A percentile compares a stretch with the other conserved stretches of the same genome.
These are phyloP conservation scores for Spicauda simplicius DNA, from an alignment of 2,888 invertebrate genomes.

Conservation along the genomic window DNA sequence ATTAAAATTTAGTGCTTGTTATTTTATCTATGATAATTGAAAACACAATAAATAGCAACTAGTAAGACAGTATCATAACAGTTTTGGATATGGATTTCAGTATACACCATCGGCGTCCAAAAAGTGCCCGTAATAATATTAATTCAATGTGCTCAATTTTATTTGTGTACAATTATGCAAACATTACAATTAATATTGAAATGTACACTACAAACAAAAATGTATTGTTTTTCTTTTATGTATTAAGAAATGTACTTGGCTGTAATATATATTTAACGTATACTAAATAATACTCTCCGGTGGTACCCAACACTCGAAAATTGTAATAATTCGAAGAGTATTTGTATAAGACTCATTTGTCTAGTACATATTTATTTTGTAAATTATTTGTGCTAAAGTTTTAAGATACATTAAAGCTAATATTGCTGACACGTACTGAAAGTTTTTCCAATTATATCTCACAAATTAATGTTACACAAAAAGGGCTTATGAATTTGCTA, in stretches of 20 bases:
- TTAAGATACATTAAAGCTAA: constrained; percentile 28
- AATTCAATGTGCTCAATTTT: constrained; percentile 21
- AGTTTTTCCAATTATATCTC: constrained; percentile 23
- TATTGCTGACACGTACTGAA: constrained; percentile 28
- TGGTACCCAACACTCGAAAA: constrained; percentile 22
- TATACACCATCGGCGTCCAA: constrained; percentile 17
- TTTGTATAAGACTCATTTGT: constrained; percentile 28
- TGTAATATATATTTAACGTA: constrained; percentile 23
- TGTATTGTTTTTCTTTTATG: constrained; percentile 1
- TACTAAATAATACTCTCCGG: constrained; percentile 21
- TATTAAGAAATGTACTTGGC: constrained; percentile 21
- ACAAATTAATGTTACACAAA: constrained; percentile 31
- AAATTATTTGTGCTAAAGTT: constrained; percentile 34
- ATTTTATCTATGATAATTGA: background rate
- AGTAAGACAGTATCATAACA: constrained; percentile 2
- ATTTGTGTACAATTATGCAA: background rate
- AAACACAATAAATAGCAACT: constrained; percentile 20
- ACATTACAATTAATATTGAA: background rate
- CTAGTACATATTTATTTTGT: constrained; percentile 36
- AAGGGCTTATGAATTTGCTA: constrained; percentile 32
- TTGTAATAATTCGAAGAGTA: constrained; percentile 21
- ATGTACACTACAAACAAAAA: background rate
- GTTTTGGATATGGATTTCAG: constrained; percentile 24
- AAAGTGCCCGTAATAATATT: constrained; percentile 15
- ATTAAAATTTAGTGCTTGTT: constrained; percentile 25